Evolutionary conservation across 2,797 vertebrate genomes (phyloP).

Genomic region (Lophius americanus): DNA sequence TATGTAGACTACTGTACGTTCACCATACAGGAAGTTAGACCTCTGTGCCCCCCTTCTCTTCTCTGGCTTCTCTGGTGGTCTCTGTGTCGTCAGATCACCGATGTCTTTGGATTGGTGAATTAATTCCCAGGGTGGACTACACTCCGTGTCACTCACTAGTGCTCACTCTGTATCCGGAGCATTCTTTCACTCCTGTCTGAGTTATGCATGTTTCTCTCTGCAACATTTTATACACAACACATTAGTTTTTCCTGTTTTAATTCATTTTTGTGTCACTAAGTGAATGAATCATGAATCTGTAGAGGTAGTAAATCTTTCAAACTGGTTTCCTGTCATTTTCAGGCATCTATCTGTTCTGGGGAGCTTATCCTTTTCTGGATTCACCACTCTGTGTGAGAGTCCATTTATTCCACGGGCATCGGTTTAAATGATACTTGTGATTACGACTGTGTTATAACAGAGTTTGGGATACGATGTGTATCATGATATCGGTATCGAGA

Average conservation of each 20-base stretch:
- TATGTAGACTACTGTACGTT: too few relatives aligned
- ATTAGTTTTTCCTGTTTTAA: too few relatives aligned
- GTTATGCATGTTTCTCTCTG: neutral
- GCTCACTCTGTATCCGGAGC: constrained; percentile 7
- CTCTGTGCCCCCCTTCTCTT: constrained; percentile 9
- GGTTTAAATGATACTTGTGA: constrained; percentile 12
- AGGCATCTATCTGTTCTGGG: constrained; percentile 15
- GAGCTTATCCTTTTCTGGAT: constrained; percentile 9
- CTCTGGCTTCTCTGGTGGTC: constrained; percentile 30
- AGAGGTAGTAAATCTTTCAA: constrained; percentile 15
- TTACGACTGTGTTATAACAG: too few relatives aligned
- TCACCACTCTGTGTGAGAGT: constrained; percentile 21
- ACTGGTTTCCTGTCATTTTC: constrained; percentile 4
- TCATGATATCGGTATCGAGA: too few relatives aligned
- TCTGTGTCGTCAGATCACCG: constrained; percentile 15
- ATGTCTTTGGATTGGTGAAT: constrained; percentile 49
- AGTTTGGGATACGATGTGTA: too few relatives aligned
- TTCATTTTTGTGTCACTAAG: constrained; percentile 6
- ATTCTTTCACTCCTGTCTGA: constrained; percentile 17
- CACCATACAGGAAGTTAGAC: neutral
- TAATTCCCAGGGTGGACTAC: constrained; percentile 6
- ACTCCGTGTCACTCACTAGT: constrained; percentile 13
- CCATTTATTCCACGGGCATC: constrained; percentile 10
- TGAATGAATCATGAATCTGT: constrained; percentile 20
- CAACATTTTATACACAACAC: too few relatives aligned